A percentile compares a stretch with the other conserved stretches of the same genome.
These are phyloP conservation scores for Lordiphosa mommai DNA, from an alignment of 1,140 invertebrate genomes.

Conservation along the genomic window DNA sequence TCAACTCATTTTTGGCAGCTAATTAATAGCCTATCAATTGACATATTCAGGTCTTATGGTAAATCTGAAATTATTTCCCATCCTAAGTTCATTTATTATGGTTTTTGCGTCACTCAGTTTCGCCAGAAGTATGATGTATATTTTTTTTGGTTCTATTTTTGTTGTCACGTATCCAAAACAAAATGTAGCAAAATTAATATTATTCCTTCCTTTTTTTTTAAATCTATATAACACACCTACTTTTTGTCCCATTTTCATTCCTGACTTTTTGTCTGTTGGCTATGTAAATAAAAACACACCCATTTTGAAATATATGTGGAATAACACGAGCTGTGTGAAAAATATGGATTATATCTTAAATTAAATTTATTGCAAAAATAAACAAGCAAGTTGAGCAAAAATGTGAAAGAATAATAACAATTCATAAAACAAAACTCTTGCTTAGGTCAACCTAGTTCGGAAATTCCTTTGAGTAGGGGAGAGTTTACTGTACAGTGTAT, in stretches of 20 bases:
- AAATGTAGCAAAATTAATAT: constrained; percentile 17
- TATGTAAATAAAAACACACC: constrained; percentile 52
- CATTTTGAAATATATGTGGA: constrained; percentile 3
- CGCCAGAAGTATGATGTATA: constrained; percentile 36
- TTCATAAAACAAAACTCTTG: too few relatives aligned
- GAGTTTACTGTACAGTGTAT: too few relatives aligned
- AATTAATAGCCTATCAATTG: background rate
- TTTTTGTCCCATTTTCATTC: constrained; percentile 25
- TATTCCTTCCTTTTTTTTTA: constrained; percentile 13
- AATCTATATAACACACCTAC: constrained; percentile 41
- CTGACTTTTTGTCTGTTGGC: constrained; percentile 24
- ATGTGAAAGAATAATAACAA: background rate
- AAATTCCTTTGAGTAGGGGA: too few relatives aligned
- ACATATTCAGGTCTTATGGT: background rate
- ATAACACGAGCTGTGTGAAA: constrained; percentile 23
- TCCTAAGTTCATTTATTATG: background rate
- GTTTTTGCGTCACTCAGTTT: constrained; percentile 15
- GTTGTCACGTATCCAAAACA: constrained; percentile 29
- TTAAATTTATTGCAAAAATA: background rate
- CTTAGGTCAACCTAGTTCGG: too few relatives aligned
- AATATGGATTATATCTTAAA: background rate
- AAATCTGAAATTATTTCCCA: background rate
- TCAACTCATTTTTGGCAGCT: background rate
- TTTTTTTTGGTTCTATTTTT: constrained; percentile 37
- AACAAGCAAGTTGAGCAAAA: background rate